phyloP scores from a whole-genome alignment of 2,888 invertebrate genomes.

The Chrysolina oricalcia region DNA sequence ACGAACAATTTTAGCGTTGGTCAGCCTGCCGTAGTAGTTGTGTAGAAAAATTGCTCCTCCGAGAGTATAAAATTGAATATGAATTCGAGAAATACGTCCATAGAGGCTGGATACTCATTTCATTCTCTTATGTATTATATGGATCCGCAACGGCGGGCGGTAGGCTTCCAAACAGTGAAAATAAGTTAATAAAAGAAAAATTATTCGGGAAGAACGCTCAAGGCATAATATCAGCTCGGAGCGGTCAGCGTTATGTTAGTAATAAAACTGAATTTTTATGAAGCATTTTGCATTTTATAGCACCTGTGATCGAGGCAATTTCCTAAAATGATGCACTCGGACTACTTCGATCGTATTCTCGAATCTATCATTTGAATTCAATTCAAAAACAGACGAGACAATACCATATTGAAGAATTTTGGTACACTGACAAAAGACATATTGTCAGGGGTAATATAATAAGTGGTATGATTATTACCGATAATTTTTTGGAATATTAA shows the following conservation, averaged over 20 bases:
- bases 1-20: constrained; percentile 24
- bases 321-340: constrained; percentile 53
- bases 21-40: constrained; percentile 36
- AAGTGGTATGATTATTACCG: no score
- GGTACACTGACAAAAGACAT: background rate
- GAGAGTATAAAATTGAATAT: constrained; percentile 51
- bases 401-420: background rate
- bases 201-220: constrained; percentile 39
- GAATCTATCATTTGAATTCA: background rate
- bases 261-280: constrained; percentile 64
- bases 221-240: constrained; percentile 33
- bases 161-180: constrained; percentile 48
- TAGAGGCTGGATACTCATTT: constrained; percentile 38
- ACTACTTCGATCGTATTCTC: background rate
- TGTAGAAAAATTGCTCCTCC: constrained; percentile 40
- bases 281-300: constrained; percentile 64
- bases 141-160: constrained; percentile 36
- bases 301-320: constrained; percentile 62
- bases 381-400: background rate
- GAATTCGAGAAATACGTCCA: constrained; percentile 51
- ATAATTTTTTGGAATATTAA: no score
- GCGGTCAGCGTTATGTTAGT: constrained; percentile 59
- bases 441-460: no score
- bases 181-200: constrained; percentile 51
- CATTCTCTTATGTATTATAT: constrained; percentile 41